Evolutionary conservation across 2,797 vertebrate species (phyloP).

Genomic region (Protosalanx chinensis): DNA sequence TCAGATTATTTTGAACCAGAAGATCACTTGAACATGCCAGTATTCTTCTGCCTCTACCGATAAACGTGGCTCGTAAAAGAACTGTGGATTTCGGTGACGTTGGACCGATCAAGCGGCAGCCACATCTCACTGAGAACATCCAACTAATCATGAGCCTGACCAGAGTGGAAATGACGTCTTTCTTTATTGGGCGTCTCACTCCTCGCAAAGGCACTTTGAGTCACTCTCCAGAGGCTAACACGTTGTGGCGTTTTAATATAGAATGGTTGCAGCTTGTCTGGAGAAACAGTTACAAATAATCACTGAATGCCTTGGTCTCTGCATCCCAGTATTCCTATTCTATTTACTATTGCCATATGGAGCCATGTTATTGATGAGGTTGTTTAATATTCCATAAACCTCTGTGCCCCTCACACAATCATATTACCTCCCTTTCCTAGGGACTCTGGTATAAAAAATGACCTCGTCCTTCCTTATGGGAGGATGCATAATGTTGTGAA

Average conservation of each 20-base stretch:
- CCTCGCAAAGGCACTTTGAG: conserved; percentile 64
- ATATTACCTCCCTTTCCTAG: not conserved
- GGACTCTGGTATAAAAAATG: too few species aligned
- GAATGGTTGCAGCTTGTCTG: conserved; percentile 34
- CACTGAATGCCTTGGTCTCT: conserved; percentile 31
- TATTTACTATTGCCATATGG: conserved; percentile 22
- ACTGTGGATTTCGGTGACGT: not conserved
- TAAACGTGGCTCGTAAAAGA: too few species aligned
- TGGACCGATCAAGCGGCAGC: conserved; percentile 30
- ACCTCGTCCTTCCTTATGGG: not conserved
- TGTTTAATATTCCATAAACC: conserved; percentile 35
- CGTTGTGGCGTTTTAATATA: conserved; percentile 60
- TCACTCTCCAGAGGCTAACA: conserved; percentile 60
- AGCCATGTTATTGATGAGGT: conserved; percentile 33
- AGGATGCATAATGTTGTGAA: not conserved
- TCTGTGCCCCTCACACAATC: not conserved
- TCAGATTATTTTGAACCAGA: not conserved
- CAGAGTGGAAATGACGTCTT: conserved; percentile 59
- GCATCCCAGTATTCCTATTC: conserved; percentile 26
- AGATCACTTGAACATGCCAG: not conserved
- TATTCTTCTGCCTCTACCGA: not conserved
- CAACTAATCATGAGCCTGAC: conserved; percentile 46
- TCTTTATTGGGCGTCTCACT: conserved; percentile 59
- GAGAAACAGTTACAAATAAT: conserved; percentile 38
- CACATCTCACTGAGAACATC: conserved; percentile 29